These are phyloP conservation scores for Taphrorychus bicolor DNA, from an alignment of 2,888 invertebrate species.

Conservation along the genomic window DNA sequence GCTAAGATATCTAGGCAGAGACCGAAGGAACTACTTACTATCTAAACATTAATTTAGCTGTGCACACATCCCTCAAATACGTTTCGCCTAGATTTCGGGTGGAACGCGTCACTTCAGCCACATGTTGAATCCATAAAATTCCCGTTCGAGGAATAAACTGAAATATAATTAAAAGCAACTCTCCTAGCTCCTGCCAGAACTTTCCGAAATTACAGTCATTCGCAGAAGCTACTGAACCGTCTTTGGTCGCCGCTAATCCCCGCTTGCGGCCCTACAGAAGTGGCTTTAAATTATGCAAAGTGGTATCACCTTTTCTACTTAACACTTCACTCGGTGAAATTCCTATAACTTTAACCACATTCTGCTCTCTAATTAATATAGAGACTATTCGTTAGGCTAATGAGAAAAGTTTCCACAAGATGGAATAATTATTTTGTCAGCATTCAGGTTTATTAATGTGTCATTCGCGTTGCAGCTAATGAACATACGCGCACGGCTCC, in stretches of 20 bases:
- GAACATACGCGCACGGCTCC: background rate
- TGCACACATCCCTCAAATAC: background rate
- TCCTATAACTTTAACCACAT: constrained; percentile 12
- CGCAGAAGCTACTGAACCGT: constrained; percentile 14
- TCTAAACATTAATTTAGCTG: constrained; percentile 7
- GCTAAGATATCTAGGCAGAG: constrained; percentile 4
- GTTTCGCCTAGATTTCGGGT: background rate
- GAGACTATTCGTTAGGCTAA: constrained; percentile 13
- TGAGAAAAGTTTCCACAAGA: constrained; percentile 9
- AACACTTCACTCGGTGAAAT: constrained; percentile 13
- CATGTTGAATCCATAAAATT: background rate
- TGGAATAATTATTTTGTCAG: background rate
- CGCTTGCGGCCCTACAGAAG: constrained; percentile 15
- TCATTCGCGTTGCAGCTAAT: background rate
- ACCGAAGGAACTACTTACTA: background rate
- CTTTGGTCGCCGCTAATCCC: constrained; percentile 11
- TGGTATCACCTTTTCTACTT: constrained; percentile 25
- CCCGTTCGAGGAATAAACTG: background rate
- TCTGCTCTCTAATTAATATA: constrained; percentile 9
- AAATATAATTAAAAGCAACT: constrained; percentile 22
- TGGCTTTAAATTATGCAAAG: constrained; percentile 29
- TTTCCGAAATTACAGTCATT: constrained; percentile 20
- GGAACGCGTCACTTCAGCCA: background rate
- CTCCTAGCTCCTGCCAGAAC: constrained; percentile 8
- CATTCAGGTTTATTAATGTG: background rate